Percentiles rank a stretch among this genome's conserved stretches.
phyloP scores from a whole-genome alignment of 2,113 vertebrate species.

The Muntiacus muntjak region DNA sequence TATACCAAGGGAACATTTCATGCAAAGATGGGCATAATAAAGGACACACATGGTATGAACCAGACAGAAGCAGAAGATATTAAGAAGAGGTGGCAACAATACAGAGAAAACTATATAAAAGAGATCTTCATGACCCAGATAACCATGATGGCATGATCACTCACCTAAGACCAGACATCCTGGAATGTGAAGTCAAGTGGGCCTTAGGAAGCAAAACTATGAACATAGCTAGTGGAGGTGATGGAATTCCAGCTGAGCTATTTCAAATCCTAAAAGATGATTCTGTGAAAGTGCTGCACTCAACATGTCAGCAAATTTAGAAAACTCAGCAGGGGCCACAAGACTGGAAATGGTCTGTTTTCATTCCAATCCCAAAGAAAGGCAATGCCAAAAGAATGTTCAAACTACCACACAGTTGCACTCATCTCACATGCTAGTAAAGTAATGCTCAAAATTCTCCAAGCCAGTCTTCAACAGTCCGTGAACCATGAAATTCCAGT shows the following conservation, averaged over 20 bases:
- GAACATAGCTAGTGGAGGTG: not conserved
- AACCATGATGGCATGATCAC: not conserved
- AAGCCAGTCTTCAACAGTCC: accelerated
- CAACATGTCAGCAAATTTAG: not conserved
- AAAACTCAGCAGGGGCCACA: not conserved
- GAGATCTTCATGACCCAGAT: not conserved
- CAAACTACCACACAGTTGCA: not conserved
- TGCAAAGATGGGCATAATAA: not conserved
- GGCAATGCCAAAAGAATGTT: not conserved
- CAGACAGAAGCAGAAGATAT: not conserved
- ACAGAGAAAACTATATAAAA: not conserved
- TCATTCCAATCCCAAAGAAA: not conserved
- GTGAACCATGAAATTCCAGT: accelerated
- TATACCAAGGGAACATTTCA: not conserved
- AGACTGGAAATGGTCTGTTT: not conserved
- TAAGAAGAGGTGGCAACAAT: not conserved
- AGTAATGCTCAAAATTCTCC: not conserved
- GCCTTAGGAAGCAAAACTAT: not conserved
- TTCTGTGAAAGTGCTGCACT: not conserved
- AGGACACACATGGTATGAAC: not conserved
- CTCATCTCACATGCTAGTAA: not conserved
- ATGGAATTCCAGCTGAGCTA: not conserved
- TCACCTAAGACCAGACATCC: not conserved
- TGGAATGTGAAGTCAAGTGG: not conserved
- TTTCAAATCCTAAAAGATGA: not conserved